Evolutionary conservation across 2,888 invertebrate genomes (phyloP).

Genomic region (Furcula furcula): DNA sequence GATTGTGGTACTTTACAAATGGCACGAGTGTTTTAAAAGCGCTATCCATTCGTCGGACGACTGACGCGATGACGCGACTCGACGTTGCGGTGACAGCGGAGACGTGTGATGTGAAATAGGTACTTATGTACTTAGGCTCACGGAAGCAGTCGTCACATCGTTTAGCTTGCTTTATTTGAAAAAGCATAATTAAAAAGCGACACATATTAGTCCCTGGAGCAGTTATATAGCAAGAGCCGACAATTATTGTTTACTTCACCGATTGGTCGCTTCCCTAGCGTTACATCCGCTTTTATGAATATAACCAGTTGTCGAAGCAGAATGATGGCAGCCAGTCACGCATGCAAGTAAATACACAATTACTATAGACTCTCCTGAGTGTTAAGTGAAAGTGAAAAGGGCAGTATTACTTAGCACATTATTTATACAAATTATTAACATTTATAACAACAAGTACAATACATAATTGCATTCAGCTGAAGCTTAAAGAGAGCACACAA

Average conservation of each 20-base stretch:
- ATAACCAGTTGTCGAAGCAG: slow-evolving; percentile 10
- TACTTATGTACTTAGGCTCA: too few relatives aligned
- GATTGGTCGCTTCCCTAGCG: slow-evolving; percentile 20
- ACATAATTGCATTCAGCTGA: too few relatives aligned
- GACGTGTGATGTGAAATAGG: slow-evolving; percentile 14
- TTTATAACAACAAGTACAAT: too few relatives aligned
- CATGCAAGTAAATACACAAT: background rate
- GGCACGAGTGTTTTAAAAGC: background rate
- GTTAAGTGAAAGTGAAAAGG: background rate
- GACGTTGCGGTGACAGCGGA: slow-evolving; percentile 1
- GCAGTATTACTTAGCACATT: too few relatives aligned
- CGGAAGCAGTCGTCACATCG: slow-evolving; percentile 12
- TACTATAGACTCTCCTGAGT: background rate
- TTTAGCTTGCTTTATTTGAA: slow-evolving; percentile 12
- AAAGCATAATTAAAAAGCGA: slow-evolving; percentile 22
- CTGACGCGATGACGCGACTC: too few relatives aligned
- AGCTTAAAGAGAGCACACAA: too few relatives aligned
- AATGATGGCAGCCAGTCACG: slow-evolving; percentile 6
- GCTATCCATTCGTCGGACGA: too few relatives aligned
- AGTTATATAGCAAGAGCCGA: slow-evolving; percentile 13
- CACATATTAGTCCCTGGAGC: slow-evolving; percentile 17
- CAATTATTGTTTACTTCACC: slow-evolving; percentile 15
- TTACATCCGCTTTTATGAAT: slow-evolving; percentile 8
- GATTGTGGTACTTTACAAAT: background rate
- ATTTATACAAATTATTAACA: too few relatives aligned